These are phyloP conservation scores for Halocynthia aurantium DNA, from an alignment of 23 tunicate species.

Conservation along the genomic window DNA sequence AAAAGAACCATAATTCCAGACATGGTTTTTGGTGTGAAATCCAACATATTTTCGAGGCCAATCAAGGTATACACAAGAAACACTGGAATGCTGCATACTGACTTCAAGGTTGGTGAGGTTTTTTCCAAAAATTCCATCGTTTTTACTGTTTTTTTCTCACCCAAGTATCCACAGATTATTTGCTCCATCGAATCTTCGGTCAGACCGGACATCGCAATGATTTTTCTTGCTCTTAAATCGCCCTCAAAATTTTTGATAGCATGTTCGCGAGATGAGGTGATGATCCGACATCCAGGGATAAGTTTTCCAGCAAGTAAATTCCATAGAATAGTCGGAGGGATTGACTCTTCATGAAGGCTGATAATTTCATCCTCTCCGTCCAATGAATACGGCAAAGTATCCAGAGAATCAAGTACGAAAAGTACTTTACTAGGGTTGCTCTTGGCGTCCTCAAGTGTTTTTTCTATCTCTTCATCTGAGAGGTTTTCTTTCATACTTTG, in stretches of 20 bases:
- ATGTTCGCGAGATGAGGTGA: constrained; percentile 1
- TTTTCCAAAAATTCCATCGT: not conserved
- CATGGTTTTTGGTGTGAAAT: not conserved
- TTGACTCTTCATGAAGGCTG: not conserved
- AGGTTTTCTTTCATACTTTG: no score
- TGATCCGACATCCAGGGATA: not conserved
- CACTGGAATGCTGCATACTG: constrained; percentile 4
- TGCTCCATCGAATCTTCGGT: not conserved
- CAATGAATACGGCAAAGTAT: not conserved
- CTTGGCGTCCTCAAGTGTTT: no score
- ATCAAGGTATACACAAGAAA: not conserved
- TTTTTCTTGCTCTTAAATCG: not conserved
- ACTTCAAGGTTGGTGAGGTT: not conserved
- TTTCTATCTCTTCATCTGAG: no score
- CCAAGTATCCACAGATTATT: not conserved
- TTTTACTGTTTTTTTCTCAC: not conserved
- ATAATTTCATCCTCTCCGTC: not conserved
- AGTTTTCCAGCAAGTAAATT: constrained; percentile 7
- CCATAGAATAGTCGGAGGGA: not conserved
- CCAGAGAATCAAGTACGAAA: constrained; percentile 2
- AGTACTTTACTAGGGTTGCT: not conserved
- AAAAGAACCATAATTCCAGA: not conserved
- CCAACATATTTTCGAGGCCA: not conserved
- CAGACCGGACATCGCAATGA: constrained; percentile 1
- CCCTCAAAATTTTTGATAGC: not conserved